Percentiles rank a stretch among this genome's conserved stretches.
These are phyloP conservation scores for Astur gentilis DNA, from an alignment of 2,113 vertebrate species.

Conservation along the genomic window DNA sequence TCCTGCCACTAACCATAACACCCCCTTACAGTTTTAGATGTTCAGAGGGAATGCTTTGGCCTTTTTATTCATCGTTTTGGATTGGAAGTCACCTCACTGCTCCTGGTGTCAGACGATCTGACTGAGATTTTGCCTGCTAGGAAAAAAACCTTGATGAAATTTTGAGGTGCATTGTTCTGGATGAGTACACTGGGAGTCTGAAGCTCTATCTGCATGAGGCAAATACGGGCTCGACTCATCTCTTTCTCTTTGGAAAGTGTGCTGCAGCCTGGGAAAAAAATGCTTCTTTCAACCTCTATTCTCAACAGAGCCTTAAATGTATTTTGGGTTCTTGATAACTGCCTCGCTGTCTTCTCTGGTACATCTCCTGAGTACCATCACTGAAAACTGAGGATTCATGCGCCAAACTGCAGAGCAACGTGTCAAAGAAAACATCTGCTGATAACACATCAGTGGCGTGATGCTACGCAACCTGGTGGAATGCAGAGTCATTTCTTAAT, in stretches of 20 bases:
- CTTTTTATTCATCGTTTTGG: background rate
- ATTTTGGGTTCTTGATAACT: background rate
- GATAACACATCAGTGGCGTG: slow-evolving; percentile 33
- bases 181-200: background rate
- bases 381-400: slow-evolving; percentile 41
- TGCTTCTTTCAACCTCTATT: background rate
- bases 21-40: background rate
- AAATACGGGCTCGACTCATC: background rate
- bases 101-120: background rate
- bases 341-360: slow-evolving; percentile 5
- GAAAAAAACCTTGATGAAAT: background rate
- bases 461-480: slow-evolving; percentile 21
- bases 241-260: background rate
- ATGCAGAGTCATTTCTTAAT: slow-evolving; percentile 55
- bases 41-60: background rate
- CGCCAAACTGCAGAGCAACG: slow-evolving; percentile 49
- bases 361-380: background rate
- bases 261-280: background rate
- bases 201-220: background rate
- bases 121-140: background rate
- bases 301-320: background rate
- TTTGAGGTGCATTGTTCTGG: slow-evolving; percentile 3
- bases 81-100: background rate
- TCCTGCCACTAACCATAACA: background rate
- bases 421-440: slow-evolving; percentile 38